phyloP scores from a whole-genome alignment of 2,888 invertebrate species.

The Xylota sylvarum region DNA sequence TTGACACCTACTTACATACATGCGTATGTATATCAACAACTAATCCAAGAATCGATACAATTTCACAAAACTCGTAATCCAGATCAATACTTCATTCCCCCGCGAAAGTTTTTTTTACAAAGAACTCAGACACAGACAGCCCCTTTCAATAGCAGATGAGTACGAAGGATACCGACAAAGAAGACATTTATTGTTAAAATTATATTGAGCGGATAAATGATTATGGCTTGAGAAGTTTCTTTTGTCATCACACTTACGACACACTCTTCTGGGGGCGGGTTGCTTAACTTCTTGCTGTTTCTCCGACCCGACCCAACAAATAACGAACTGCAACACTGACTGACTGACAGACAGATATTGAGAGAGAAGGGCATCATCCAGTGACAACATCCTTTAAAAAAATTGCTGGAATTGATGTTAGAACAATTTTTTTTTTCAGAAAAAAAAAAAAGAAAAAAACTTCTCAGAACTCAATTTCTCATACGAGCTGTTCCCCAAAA shows the following conservation, averaged over 20 bases:
- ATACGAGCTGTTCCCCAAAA: conserved; percentile 24
- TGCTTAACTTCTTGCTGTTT: not conserved
- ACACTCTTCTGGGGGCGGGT: not conserved
- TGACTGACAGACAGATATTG: not conserved
- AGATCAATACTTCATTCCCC: not conserved
- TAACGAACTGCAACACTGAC: not conserved
- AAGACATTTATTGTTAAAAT: conserved; percentile 19
- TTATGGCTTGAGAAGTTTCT: not conserved
- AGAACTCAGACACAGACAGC: not conserved
- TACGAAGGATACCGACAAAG: not conserved
- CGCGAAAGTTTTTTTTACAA: not conserved
- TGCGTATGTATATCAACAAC: too few species aligned
- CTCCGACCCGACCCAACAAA: not conserved
- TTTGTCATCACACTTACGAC: not conserved
- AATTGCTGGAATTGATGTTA: not conserved
- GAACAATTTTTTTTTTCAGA: not conserved
- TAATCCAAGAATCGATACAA: conserved; percentile 2
- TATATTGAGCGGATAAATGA: conserved; percentile 33
- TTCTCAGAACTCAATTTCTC: conserved; percentile 45
- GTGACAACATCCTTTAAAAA: not conserved
- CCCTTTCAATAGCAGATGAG: not conserved
- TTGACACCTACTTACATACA: conserved; percentile 20
- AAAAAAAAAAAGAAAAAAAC: not conserved
- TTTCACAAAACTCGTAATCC: conserved; percentile 12
- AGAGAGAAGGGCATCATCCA: too few species aligned